Base-by-base conservation (phyloP, 2,888 invertebrate genomes). In the Osmoderma eremita region DNA sequence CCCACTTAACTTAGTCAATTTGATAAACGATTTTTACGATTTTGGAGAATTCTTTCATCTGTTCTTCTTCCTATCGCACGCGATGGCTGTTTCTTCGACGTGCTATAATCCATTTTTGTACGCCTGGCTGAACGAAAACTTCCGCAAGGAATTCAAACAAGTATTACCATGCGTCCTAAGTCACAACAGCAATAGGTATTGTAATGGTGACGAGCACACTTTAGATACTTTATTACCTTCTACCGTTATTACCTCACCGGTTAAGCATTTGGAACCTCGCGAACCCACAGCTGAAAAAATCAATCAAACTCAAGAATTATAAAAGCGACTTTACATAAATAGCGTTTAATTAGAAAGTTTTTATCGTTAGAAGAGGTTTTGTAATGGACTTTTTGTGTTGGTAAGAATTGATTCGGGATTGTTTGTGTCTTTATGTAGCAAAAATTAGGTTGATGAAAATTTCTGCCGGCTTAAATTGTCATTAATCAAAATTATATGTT, bases 61-160 rank as follows among this genome's bases (percentile, higher is more conserved):
- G 56, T 84, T 90, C 71, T 96, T 94, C 80, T 91, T 95, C 79
- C 81, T 90, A 68, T 88, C 92, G 1, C 97, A 97, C 80, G 90
- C 94, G 20, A 87, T 96, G 69, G 97, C 97, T 22, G 97, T 97
- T 94, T 94, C 95, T 64, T 96, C 96, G 54, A 96, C 95, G 0
- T 95, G 97, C 80, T 98, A 97, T 85, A 98, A 98, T 81, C 97
- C 97, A 0, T 95, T 98, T 79, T 88, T 98, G 48, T 98, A 98
- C 81, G 97, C 97, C 18, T 98, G 97, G 96, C 90, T 98, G 84
- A 98, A 98, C 82, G 97, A 97, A 75, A 94, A 93, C 81, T 97
- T 97, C 78, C 89, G 95, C 54, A 95, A 96, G 80, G 95, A 97
- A 81, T 96, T 97, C 81, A 94, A 92, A 78, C 89, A 90, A 80